phyloP scores from a whole-genome alignment of 2,797 vertebrate genomes.

The Geotrypetes seraphini region DNA sequence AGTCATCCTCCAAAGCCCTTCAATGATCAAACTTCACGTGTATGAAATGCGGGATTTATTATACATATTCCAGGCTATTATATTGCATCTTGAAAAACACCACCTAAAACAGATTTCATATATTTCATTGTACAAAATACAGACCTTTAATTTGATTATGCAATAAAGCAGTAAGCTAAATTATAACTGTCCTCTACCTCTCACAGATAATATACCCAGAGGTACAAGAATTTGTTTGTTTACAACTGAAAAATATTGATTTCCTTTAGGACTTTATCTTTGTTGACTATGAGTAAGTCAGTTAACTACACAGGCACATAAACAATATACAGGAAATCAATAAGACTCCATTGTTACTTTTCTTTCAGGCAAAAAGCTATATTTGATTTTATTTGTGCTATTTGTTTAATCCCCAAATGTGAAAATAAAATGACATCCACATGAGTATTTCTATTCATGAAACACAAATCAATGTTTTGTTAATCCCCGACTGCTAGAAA shows the following conservation, averaged over 20 bases:
- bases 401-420: background rate
- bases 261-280: constrained; percentile 23
- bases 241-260: constrained; percentile 26
- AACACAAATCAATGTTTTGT: background rate
- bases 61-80: no score
- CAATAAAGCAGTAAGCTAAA: constrained; percentile 18
- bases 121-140: no score
- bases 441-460: background rate
- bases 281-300: constrained; percentile 6
- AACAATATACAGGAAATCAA: constrained; percentile 1
- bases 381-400: constrained; percentile 2
- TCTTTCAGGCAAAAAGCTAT: constrained; percentile 3
- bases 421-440: background rate
- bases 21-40: no score
- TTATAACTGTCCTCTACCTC: constrained; percentile 4
- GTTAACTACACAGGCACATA: constrained; percentile 8
- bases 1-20: no score
- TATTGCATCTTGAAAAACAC: no score
- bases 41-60: no score
- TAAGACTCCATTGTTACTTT: background rate
- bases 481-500: background rate
- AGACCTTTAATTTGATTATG: constrained; percentile 13
- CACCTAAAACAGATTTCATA: no score
- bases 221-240: constrained; percentile 1
- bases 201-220: constrained; percentile 12